Evolutionary conservation across 2,888 invertebrate species (phyloP).

Genomic region (Masnerella sp.): DNA sequence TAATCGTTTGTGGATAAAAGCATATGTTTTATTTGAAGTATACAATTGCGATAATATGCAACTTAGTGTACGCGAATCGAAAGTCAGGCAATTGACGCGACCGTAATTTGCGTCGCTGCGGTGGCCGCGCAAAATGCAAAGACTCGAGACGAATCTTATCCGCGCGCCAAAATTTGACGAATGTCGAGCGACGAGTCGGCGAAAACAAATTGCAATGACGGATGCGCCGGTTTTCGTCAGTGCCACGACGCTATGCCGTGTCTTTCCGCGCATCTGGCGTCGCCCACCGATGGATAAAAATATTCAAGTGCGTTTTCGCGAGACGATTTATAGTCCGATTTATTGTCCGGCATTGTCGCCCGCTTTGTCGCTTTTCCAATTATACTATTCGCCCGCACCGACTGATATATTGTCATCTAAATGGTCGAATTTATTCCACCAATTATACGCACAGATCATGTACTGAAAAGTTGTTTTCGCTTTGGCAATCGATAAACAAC

Average conservation of each 20-base stretch:
- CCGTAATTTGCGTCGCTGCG: constrained; percentile 52
- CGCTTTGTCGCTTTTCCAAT: constrained; percentile 23
- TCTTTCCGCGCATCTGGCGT: constrained; percentile 33
- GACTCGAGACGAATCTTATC: neutral
- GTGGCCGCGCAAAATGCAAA: constrained; percentile 26
- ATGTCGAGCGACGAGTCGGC: constrained; percentile 39
- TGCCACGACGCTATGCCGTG: constrained; percentile 16
- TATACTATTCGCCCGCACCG: constrained; percentile 23
- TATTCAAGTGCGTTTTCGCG: constrained; percentile 33
- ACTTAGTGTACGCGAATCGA: constrained; percentile 54
- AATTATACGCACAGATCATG: constrained; percentile 11
- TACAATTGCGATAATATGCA: constrained; percentile 50
- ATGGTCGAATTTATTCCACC: constrained; percentile 14
- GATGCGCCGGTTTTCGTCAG: constrained; percentile 52
- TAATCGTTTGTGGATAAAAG: constrained; percentile 60
- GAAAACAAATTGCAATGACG: constrained; percentile 57
- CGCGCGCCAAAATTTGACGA: constrained; percentile 52
- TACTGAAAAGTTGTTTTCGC: too few species aligned
- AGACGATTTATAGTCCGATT: constrained; percentile 21
- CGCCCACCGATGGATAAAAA: constrained; percentile 26
- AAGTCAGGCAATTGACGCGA: constrained; percentile 56
- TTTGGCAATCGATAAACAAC: too few species aligned
- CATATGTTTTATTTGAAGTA: constrained; percentile 50
- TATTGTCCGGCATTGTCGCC: constrained; percentile 27
- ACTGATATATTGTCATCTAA: constrained; percentile 4